Percentiles rank a stretch among this genome's conserved stretches.
Conservation (phyloP, 2,113 vertebrate species). For the Lepisosteus oculatus region DNA sequence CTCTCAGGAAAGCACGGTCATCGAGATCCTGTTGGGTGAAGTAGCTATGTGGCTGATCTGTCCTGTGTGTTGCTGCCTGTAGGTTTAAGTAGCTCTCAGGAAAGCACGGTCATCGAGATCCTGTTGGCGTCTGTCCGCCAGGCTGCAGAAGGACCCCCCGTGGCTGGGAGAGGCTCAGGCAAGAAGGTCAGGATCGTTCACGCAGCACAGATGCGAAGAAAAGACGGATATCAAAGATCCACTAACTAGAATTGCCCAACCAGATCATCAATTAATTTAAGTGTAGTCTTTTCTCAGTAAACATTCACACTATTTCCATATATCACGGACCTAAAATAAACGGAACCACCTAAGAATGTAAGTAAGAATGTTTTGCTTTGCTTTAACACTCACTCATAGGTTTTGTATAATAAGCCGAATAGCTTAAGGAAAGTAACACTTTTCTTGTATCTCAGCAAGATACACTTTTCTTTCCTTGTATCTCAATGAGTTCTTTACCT, state of each 20-base stretch:
- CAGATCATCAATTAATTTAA: no score
- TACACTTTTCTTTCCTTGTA: neutral
- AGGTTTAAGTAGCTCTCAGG: slow-evolving; percentile 64
- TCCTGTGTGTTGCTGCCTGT: slow-evolving; percentile 34
- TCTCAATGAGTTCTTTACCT: neutral
- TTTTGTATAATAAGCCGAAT: no score
- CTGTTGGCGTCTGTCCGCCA: slow-evolving; percentile 76
- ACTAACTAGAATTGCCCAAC: no score
- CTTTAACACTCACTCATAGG: no score
- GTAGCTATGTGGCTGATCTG: neutral
- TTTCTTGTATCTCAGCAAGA: neutral
- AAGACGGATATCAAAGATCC: no score
- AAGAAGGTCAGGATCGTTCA: slow-evolving; percentile 68
- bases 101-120: slow-evolving; percentile 73
- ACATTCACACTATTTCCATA: no score
- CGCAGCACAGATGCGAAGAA: no score
- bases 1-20: slow-evolving; percentile 52
- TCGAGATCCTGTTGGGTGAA: slow-evolving; percentile 56
- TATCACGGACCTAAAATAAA: neutral
- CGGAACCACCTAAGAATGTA: no score
- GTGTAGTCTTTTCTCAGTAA: no score
- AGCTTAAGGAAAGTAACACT: no score
- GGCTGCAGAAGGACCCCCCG: slow-evolving; percentile 75
- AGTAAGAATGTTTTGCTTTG: no score
- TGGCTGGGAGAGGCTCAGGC: slow-evolving; percentile 71